phyloP scores from a whole-genome alignment of 2,888 invertebrate species.

The Drosophila borealis region DNA sequence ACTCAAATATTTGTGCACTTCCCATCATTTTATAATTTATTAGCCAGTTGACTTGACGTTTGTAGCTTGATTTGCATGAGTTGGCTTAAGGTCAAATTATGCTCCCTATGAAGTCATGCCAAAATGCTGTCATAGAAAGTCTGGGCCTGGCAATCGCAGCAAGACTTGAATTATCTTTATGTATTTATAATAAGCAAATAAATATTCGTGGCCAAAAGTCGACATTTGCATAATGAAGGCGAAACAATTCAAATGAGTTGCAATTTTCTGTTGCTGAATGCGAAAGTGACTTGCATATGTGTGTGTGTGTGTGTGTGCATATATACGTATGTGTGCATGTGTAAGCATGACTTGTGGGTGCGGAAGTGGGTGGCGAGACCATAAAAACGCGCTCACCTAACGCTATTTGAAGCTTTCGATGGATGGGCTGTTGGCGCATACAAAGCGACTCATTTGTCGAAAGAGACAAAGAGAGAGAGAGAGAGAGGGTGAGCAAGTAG shows the following conservation, averaged over 20 bases:
- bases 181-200: constrained; percentile 73
- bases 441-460: constrained; percentile 72
- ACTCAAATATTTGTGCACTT: background rate
- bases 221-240: constrained; percentile 72
- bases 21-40: too few species aligned
- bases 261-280: constrained; percentile 64
- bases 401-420: constrained; percentile 42
- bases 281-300: constrained; percentile 48
- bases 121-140: constrained; percentile 35
- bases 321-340: background rate
- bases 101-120: constrained; percentile 3
- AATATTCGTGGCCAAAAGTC: constrained; percentile 62
- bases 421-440: constrained; percentile 67
- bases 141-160: constrained; percentile 3
- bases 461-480: background rate
- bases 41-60: background rate
- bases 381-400: constrained; percentile 43
- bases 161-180: constrained; percentile 47
- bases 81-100: background rate
- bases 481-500: background rate
- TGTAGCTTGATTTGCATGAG: background rate
- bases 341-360: constrained; percentile 43
- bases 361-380: constrained; percentile 61
- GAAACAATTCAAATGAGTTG: constrained; percentile 72
- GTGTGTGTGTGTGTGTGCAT: constrained; percentile 7